phyloP scores from a whole-genome alignment of 2,113 vertebrate species.

The Tetraodon nigroviridis region DNA sequence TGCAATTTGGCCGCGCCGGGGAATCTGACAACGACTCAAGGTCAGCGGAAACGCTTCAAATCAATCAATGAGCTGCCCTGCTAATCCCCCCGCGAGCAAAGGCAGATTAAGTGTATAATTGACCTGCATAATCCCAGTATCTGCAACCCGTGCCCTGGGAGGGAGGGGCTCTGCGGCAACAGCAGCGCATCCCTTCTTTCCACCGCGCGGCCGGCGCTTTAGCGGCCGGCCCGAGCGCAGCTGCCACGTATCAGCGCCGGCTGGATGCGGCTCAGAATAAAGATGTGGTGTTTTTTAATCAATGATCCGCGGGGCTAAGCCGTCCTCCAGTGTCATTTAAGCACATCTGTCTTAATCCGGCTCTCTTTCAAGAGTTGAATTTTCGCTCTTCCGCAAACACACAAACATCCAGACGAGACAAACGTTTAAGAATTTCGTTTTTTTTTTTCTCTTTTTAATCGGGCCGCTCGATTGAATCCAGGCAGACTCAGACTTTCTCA shows the following conservation, averaged over 20 bases:
- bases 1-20: conserved; percentile 74
- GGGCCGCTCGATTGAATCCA: no score
- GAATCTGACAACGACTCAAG: conserved; percentile 90
- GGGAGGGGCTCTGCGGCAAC: conserved; percentile 6
- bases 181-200: background rate
- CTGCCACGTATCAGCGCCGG: conserved; percentile 69
- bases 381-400: conserved; percentile 28
- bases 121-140: conserved; percentile 95
- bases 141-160: conserved; percentile 72
- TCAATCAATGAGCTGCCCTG: conserved; percentile 84
- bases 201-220: conserved; percentile 4
- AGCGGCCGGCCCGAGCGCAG: background rate
- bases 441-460: no score
- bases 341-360: conserved; percentile 97
- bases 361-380: conserved; percentile 91
- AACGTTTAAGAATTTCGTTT: no score
- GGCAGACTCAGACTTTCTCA: no score
- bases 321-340: conserved; percentile 72
- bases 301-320: conserved; percentile 77
- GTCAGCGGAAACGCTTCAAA: conserved; percentile 90
- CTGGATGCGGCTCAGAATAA: conserved; percentile 85
- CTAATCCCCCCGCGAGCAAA: conserved; percentile 81
- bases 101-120: conserved; percentile 99
- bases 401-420: conserved; percentile 2
- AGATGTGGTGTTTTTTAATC: conserved; percentile 97